A percentile compares a stretch with the other conserved stretches of the same genome.
Evolutionary conservation across 2,888 invertebrate species (phyloP).

Genomic region (Cosmorhoe ocellata): DNA sequence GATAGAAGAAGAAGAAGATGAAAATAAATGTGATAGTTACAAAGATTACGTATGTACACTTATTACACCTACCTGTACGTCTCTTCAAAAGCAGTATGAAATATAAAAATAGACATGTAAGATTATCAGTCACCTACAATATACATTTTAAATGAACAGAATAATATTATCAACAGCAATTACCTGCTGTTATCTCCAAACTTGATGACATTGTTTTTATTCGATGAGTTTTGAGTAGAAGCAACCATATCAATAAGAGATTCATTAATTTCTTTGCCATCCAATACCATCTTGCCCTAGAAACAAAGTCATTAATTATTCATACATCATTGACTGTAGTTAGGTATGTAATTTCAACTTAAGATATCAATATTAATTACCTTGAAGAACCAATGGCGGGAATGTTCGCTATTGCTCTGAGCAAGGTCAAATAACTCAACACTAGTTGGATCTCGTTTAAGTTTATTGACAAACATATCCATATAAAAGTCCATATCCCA

Average conservation of each 20-base stretch:
- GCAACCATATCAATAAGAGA: constrained; percentile 97
- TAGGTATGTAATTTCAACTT: not conserved
- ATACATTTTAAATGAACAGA: not conserved
- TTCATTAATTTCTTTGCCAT: constrained; percentile 89
- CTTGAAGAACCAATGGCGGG: constrained; percentile 99
- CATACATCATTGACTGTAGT: not conserved
- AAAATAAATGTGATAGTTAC: too few relatives aligned
- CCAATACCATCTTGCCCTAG: constrained; percentile 91
- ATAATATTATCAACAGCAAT: not conserved
- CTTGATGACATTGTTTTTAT: constrained; percentile 97
- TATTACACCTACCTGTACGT: not conserved
- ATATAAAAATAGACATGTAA: not conserved
- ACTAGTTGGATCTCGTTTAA: constrained; percentile 96
- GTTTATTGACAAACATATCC: constrained; percentile 89
- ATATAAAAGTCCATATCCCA: constrained; percentile 97
- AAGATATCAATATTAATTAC: constrained; percentile 42
- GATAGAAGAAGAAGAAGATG: too few relatives aligned
- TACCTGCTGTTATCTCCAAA: constrained; percentile 97
- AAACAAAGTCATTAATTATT: constrained; percentile 28
- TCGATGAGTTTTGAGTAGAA: constrained; percentile 92
- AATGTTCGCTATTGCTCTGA: constrained; percentile 99
- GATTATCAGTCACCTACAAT: not conserved
- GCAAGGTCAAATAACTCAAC: constrained; percentile 99
- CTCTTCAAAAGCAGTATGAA: constrained; percentile 5
- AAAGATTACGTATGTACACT: too few relatives aligned